Evolutionary conservation across 2,888 invertebrate species (phyloP), one percentile per base, ranked within the genome.

Genomic region (Keiferia lycopersicella): DNA sequence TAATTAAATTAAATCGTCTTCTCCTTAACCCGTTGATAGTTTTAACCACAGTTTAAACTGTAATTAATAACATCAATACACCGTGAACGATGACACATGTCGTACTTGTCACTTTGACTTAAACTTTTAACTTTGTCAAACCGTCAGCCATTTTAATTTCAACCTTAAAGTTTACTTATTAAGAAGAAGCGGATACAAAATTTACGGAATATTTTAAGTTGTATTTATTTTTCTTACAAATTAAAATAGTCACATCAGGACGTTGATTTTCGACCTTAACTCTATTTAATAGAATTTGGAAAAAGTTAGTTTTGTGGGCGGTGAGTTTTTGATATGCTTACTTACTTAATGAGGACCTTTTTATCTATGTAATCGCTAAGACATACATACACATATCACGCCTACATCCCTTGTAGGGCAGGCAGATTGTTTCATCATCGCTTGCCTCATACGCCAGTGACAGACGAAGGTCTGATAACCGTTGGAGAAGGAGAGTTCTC

Each of bases 1-100:
- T n/a, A n/a, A 10, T 12, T 53, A 20, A 18, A 10, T 12, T 53
- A 20, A 18, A 51, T 2, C 3, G 20, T 51, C 41, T 41, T n/a
- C 30, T 53, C 68, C 68, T 66, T 69, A 66, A 70, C 64, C 11
- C 62, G 53, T 26, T 45, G 38, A 77, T 22, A 53, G 51, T 53
- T 53, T 53, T 22, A 53, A 53, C 51, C 51, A 77, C 51, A 53
- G 51, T 26, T 53, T 53, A 53, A 53, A 53, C 51, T 12, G 14
- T 83, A 82, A 87, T 86, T 85, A 86, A 86, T 84, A 22, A 53
- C 11, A 83, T 80, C 77, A 85, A 85, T 82, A 78, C 78, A 76
- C 78, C n/a, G 16, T 45, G 45, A 53, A 53, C 20, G 73, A 73
- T 83, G 88, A 88, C 89, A 84, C 70, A 79, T 87, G 87, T 89